Evolutionary conservation across 1,140 invertebrate genomes (phyloP).

Genomic region (Philotrypesis tridentata): DNA sequence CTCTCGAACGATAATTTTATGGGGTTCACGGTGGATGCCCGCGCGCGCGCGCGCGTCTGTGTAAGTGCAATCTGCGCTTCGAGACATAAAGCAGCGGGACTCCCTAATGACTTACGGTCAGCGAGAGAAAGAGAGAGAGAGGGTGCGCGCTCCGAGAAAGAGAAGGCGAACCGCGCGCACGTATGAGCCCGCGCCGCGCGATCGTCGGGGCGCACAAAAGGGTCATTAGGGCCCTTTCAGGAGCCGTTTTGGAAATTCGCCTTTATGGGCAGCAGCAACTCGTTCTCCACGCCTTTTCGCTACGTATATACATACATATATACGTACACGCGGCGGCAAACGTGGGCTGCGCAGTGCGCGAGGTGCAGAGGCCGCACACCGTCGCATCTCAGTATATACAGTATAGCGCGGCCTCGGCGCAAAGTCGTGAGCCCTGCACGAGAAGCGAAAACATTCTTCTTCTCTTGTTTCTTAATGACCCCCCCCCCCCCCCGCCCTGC

Average conservation of each 20-base stretch:
- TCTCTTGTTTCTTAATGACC: constrained; percentile 21
- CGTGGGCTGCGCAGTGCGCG: not conserved
- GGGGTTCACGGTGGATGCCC: constrained; percentile 35
- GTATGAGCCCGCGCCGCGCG: not conserved
- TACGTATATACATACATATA: not conserved
- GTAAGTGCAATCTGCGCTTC: constrained; percentile 47
- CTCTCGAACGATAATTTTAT: constrained; percentile 60
- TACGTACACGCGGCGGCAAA: not conserved
- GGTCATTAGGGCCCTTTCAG: constrained; percentile 39
- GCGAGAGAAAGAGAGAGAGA: not conserved
- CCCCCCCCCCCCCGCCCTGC: no score
- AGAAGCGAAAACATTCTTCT: constrained; percentile 19
- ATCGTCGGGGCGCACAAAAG: constrained; percentile 38
- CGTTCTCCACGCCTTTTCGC: not conserved
- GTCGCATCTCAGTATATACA: no score
- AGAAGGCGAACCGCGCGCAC: no score
- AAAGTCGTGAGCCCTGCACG: not conserved
- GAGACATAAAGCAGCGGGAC: constrained; percentile 57
- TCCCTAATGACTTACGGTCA: constrained; percentile 58
- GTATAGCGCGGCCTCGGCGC: no score
- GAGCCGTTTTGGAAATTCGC: constrained; percentile 14
- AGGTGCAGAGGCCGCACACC: not conserved
- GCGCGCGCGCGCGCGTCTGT: constrained; percentile 42
- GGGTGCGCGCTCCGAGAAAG: not conserved
- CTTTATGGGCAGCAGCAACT: not conserved